Base-by-base conservation (phyloP, 1,140 invertebrate genomes). In the Calliopsis andreniformis region DNA sequence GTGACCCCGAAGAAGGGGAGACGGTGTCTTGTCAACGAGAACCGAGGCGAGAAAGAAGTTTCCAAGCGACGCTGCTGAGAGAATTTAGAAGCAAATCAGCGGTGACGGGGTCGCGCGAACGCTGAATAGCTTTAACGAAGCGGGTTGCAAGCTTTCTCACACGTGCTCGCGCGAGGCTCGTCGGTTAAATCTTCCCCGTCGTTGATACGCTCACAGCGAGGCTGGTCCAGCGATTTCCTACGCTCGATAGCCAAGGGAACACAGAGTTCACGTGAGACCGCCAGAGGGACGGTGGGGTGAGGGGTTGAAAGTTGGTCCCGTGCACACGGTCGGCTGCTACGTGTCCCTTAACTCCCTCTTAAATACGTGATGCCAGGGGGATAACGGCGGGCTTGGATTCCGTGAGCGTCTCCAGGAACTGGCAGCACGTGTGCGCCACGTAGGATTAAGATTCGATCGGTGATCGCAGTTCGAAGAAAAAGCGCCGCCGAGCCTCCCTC, bases 291-390 rank as follows among this genome's bases (percentile, higher is more conserved):
- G 8, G 18, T 23, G 16, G 23, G 32, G 7, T 30, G 3, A 3
- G 8, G 23, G 14, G 35, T 3, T 25, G 49, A 64, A 64, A 63
- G 49, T 64, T 64, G 20, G 59, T 47, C 43, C 53, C n/a, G 42
- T 28, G 43, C 39, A 47, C 66, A 47, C 23, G 18, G 28, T 64
- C 69, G 76, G 49, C 58, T 43, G 72, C 83, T 87, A 89, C 87
- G 88, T 87, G 87, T 87, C 85, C 88, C 81, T 88, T 87, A 88
- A 88, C 85, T 87, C 84, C 84, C 85, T 88, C 89, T 90, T 88
- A 88, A 90, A 90, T 91, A 91, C 90, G 89, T 89, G 89, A 90
- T 86, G 83, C 79, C 35, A 39, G 35, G 61, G 23, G 84, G 73
- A 86, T 88, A 87, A 89, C 87, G 73, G 83, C 67, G 4, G 35